Percentiles rank a stretch among this genome's conserved stretches.
These are phyloP conservation scores for Tigriopus japonicus DNA, from an alignment of 1,140 invertebrate genomes.

Conservation along the genomic window DNA sequence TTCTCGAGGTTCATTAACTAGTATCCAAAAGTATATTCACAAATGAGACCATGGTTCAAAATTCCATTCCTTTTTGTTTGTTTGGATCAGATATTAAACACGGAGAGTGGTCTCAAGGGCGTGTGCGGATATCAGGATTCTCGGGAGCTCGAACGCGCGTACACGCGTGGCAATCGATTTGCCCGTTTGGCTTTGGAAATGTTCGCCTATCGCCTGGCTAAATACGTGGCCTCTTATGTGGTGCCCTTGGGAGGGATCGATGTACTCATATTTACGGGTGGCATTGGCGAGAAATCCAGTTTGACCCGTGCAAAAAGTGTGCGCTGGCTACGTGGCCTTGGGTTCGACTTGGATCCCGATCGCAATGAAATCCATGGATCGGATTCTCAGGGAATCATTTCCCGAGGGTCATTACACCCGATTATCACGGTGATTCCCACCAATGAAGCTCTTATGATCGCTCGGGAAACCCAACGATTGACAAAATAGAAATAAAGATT, in stretches of 20 bases:
- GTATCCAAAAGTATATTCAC: too few species aligned
- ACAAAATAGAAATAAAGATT: slow-evolving; percentile 8
- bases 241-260: not conserved
- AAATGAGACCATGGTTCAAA: too few species aligned
- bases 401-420: too few species aligned
- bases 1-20: too few species aligned
- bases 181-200: not conserved
- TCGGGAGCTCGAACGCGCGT: not conserved
- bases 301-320: not conserved
- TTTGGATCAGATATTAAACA: too few species aligned
- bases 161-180: not conserved
- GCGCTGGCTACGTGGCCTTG: not conserved
- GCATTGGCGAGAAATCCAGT: not conserved
- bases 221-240: not conserved
- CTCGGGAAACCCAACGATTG: slow-evolving; percentile 1
- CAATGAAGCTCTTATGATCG: not conserved
- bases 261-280: not conserved
- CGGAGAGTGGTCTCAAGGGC: not conserved
- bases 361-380: too few species aligned
- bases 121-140: not conserved
- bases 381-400: too few species aligned
- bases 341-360: not conserved
- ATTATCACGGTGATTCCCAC: not conserved
- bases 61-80: too few species aligned
- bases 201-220: not conserved